Percentiles rank a stretch among this genome's conserved stretches.
These are phyloP conservation scores for Dermochelys coriacea DNA, from an alignment of 2,797 vertebrate species.

Conservation along the genomic window DNA sequence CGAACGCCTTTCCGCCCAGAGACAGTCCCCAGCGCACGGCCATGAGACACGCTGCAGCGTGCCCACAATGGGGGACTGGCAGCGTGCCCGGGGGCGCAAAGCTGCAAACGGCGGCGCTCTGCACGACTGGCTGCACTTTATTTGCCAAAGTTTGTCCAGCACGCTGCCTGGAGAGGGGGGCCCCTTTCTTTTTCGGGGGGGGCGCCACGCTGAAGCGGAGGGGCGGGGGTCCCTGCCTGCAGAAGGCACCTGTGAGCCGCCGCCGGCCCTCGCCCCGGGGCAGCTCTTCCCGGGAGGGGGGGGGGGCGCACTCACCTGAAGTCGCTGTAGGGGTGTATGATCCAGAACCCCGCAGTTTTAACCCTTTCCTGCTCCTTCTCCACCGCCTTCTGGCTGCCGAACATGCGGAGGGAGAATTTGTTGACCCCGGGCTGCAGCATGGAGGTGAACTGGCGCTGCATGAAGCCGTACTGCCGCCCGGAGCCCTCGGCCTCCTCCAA, in stretches of 20 bases:
- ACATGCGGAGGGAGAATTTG: constrained; percentile 99
- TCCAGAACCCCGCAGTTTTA: constrained; percentile 98
- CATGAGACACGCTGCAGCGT: too few species aligned
- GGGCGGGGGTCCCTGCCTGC: not conserved
- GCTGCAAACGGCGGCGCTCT: too few species aligned
- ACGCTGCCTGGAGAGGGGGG: not conserved
- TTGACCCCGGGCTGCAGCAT: constrained; percentile 99
- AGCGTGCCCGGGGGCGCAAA: too few species aligned
- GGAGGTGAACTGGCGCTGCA: constrained; percentile 97
- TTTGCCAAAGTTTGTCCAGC: constrained; percentile 18
- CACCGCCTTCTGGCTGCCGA: constrained; percentile 98
- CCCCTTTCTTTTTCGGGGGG: not conserved
- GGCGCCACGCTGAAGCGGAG: not conserved
- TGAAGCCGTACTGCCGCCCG: constrained; percentile 90
- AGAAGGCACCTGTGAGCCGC: not conserved
- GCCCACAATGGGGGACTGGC: too few species aligned
- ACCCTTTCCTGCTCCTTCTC: constrained; percentile 98
- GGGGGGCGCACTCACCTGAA: constrained; percentile 90
- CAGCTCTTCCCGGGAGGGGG: not conserved
- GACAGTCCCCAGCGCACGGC: too few species aligned
- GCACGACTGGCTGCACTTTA: not conserved
- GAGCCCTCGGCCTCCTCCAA: constrained; percentile 92
- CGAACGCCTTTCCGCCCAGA: too few species aligned
- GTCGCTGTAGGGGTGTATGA: constrained; percentile 99
- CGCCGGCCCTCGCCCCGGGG: too few species aligned